Evolutionary conservation across 2,113 vertebrate genomes (phyloP).

Genomic region (Cephalopholis sonnerati): DNA sequence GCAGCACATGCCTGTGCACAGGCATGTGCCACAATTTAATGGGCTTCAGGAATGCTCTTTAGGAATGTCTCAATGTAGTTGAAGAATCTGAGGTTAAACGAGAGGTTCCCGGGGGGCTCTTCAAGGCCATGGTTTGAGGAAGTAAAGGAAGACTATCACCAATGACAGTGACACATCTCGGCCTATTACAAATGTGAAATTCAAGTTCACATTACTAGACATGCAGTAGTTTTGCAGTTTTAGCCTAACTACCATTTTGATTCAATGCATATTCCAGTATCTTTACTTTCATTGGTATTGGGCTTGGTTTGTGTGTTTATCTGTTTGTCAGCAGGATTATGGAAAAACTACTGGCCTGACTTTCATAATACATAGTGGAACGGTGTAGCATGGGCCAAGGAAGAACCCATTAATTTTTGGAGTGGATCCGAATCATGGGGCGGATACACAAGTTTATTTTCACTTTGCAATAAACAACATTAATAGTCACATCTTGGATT

Average conservation of each 20-base stretch:
- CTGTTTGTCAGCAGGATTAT: too few relatives aligned
- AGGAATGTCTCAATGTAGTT: slow-evolving; percentile 49
- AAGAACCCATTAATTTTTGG: too few relatives aligned
- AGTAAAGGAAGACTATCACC: not conserved
- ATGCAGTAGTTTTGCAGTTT: not conserved
- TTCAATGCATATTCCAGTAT: not conserved
- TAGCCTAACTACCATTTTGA: not conserved
- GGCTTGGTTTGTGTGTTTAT: too few relatives aligned
- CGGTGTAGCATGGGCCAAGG: too few relatives aligned
- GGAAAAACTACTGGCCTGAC: too few relatives aligned
- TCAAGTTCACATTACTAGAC: not conserved
- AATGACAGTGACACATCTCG: not conserved
- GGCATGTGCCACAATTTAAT: slow-evolving; percentile 8
- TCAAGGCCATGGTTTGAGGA: not conserved
- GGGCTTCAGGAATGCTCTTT: slow-evolving; percentile 44
- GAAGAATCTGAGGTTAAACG: slow-evolving; percentile 30
- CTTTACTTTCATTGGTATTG: not conserved
- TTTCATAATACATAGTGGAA: too few relatives aligned
- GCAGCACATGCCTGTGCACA: slow-evolving; percentile 2
- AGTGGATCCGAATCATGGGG: too few relatives aligned
- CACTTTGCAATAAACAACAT: too few relatives aligned
- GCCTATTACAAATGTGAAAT: not conserved
- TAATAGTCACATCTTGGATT: too few relatives aligned
- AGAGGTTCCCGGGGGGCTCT: not conserved
- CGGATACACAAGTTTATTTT: too few relatives aligned